A percentile compares a stretch with the other conserved stretches of the same genome.
These are phyloP conservation scores for Callithrix jacchus DNA, from an alignment of 2,113 vertebrate species.

Conservation along the genomic window DNA sequence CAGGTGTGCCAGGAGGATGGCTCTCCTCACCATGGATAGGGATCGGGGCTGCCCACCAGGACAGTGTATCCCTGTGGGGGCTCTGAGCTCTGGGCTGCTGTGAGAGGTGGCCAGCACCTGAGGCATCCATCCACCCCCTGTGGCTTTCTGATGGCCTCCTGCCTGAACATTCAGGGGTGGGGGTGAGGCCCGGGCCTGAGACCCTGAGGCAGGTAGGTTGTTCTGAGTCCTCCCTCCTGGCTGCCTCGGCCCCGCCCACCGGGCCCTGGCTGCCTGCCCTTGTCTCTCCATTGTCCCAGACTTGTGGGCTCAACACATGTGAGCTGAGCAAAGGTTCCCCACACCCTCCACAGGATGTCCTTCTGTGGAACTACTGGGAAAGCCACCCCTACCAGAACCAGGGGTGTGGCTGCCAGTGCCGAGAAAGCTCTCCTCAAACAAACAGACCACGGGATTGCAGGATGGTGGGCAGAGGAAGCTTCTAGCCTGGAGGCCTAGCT, in stretches of 20 bases:
- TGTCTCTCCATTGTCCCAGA: slow-evolving; percentile 58
- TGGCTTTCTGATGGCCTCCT: too few species aligned
- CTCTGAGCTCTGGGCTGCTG: too few species aligned
- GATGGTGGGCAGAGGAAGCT: slow-evolving; percentile 36
- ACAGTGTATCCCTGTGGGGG: too few species aligned
- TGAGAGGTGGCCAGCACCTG: too few species aligned
- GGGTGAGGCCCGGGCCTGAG: background rate
- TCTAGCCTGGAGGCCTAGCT: background rate
- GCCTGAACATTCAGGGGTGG: too few species aligned
- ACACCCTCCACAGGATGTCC: slow-evolving; percentile 64
- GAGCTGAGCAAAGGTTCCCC: slow-evolving; percentile 66
- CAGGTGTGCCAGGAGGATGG: too few species aligned
- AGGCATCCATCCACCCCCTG: too few species aligned
- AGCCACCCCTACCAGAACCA: background rate
- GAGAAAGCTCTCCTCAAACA: slow-evolving; percentile 44
- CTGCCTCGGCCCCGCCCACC: background rate
- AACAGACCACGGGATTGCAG: background rate
- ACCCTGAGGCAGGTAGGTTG: background rate
- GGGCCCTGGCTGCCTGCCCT: slow-evolving; percentile 34
- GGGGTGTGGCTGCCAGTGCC: slow-evolving; percentile 1
- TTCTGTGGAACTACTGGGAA: slow-evolving; percentile 53
- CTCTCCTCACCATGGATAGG: too few species aligned
- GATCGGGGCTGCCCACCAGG: too few species aligned
- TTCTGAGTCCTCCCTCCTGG: background rate
- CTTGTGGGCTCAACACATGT: slow-evolving; percentile 71